These are phyloP conservation scores for Bufo bufo DNA, from an alignment of 2,113 vertebrate genomes.

Conservation along the genomic window DNA sequence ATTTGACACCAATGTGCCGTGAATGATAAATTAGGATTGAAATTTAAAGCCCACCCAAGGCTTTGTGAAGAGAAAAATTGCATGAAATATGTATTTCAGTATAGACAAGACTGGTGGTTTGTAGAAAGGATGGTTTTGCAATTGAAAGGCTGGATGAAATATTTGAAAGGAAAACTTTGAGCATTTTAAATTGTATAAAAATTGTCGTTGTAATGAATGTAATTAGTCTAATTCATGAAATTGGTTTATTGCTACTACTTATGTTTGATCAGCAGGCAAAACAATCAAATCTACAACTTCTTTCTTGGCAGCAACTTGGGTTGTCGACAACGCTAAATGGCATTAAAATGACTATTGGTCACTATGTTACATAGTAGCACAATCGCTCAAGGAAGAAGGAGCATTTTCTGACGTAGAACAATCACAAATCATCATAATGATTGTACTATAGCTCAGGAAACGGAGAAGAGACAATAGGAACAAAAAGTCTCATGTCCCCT, in stretches of 20 bases:
- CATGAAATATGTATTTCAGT: constrained; percentile 11
- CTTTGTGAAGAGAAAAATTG: constrained; percentile 22
- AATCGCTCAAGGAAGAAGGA: too few species aligned
- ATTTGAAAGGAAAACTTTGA: not conserved
- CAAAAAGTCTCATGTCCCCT: too few species aligned
- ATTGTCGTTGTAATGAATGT: not conserved
- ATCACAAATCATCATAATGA: too few species aligned
- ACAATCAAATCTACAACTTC: not conserved
- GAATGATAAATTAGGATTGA: constrained; percentile 58
- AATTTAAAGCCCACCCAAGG: constrained; percentile 52
- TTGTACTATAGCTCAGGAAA: too few species aligned
- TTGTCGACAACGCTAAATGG: not conserved
- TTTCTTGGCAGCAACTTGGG: too few species aligned
- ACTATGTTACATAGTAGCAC: too few species aligned
- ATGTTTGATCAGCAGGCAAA: not conserved
- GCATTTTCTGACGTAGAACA: too few species aligned
- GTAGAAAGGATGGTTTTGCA: not conserved
- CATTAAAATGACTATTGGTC: not conserved
- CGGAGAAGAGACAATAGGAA: too few species aligned
- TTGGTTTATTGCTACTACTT: not conserved
- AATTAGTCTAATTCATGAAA: not conserved
- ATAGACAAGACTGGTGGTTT: not conserved
- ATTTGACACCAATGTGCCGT: constrained; percentile 48
- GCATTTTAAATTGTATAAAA: not conserved
- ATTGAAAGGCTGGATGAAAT: not conserved